These are phyloP conservation scores for Hycleus cichorii DNA, from an alignment of 1,140 invertebrate genomes.

Conservation along the genomic window DNA sequence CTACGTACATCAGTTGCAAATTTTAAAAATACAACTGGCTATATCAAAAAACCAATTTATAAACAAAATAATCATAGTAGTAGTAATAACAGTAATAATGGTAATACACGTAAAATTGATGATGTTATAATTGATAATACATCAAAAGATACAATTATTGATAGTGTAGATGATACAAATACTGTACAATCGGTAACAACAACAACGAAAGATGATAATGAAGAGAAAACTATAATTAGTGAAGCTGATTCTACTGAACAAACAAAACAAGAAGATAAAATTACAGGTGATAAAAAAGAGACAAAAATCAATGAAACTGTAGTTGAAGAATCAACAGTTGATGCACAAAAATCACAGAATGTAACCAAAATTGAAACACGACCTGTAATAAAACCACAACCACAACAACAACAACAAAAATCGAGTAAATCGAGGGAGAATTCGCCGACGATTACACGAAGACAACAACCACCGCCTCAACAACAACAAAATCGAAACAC, in stretches of 20 bases:
- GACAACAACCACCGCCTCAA: background rate
- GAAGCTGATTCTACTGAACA: slow-evolving; percentile 40
- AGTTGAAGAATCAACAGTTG: slow-evolving; percentile 33
- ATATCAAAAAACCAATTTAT: slow-evolving; percentile 46
- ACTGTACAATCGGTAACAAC: background rate
- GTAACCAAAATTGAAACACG: slow-evolving; percentile 2
- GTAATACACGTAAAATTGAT: background rate
- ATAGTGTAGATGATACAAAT: background rate
- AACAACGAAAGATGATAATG: slow-evolving; percentile 28
- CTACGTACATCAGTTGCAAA: slow-evolving; percentile 78
- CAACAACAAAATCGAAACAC: background rate
- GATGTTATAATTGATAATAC: no score
- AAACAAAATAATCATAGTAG: slow-evolving; percentile 17
- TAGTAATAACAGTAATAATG: no score
- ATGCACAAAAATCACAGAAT: slow-evolving; percentile 19
- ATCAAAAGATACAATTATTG: background rate
- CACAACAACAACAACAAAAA: background rate
- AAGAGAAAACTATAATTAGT: slow-evolving; percentile 41
- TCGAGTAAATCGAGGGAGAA: slow-evolving; percentile 1
- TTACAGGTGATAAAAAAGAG: slow-evolving; percentile 6
- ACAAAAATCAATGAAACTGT: slow-evolving; percentile 8
- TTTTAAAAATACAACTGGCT: slow-evolving; percentile 87
- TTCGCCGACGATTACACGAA: background rate
- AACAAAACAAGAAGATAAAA: slow-evolving; percentile 20
- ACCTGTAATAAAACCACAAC: background rate